phyloP scores from a whole-genome alignment of 2,113 vertebrate species.

The Alouatta palliata region DNA sequence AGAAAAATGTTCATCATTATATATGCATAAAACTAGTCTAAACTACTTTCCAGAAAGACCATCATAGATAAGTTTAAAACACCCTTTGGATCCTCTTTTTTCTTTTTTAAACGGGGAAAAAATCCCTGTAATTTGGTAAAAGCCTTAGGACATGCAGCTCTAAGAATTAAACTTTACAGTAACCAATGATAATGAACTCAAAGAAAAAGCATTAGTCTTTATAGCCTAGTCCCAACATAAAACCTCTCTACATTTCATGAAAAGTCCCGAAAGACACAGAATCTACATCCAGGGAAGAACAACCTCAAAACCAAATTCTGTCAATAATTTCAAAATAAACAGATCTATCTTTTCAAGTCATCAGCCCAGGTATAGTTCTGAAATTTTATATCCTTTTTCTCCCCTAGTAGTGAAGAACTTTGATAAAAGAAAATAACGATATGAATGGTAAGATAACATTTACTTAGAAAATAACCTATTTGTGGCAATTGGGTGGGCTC shows the following conservation, averaged over 20 bases:
- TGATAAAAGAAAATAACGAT: not conserved
- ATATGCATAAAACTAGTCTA: constrained; percentile 16
- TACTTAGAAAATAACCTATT: constrained; percentile 32
- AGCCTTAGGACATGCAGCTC: not conserved
- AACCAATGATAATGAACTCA: not conserved
- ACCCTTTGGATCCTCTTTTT: not conserved
- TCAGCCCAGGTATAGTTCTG: not conserved
- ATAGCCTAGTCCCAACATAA: not conserved
- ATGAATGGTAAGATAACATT: not conserved
- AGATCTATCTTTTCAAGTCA: not conserved
- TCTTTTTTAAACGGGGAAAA: not conserved
- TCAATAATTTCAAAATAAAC: constrained; percentile 32
- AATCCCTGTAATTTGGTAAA: constrained; percentile 16
- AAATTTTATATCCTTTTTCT: not conserved
- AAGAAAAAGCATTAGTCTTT: not conserved
- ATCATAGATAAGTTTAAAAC: not conserved
- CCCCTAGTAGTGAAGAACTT: not conserved
- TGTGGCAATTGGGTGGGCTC: too few relatives aligned
- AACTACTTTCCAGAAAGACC: constrained; percentile 28
- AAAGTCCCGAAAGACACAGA: not conserved
- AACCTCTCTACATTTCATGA: not conserved
- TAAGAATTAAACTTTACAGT: constrained; percentile 12
- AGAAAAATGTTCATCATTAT: constrained; percentile 32
- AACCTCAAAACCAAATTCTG: not conserved
- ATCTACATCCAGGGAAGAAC: not conserved